Evolutionary conservation across 2,113 vertebrate species (phyloP).

Genomic region (Amazona vittata): DNA sequence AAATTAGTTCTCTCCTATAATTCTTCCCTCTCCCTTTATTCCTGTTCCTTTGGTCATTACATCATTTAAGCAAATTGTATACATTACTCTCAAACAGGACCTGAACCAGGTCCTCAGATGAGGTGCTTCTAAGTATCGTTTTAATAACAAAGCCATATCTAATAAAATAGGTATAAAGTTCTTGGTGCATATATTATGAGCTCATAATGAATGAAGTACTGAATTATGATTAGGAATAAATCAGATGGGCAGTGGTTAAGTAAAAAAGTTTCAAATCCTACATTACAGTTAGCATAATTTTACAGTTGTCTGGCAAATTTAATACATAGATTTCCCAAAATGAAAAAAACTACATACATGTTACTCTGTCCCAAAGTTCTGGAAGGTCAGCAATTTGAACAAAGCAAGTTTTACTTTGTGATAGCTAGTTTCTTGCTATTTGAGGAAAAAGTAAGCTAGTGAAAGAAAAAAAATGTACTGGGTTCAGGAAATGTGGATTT

Average conservation of each 20-base stretch:
- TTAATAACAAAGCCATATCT: not conserved
- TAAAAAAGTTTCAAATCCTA: not conserved
- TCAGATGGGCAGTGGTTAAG: not conserved
- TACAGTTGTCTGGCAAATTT: not conserved
- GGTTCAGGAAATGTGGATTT: not conserved
- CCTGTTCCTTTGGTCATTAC: not conserved
- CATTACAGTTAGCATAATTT: not conserved
- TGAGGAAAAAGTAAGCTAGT: not conserved
- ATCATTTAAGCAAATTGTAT: not conserved
- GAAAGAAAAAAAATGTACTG: not conserved
- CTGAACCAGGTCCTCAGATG: not conserved
- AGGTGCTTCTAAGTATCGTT: not conserved
- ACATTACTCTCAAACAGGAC: not conserved
- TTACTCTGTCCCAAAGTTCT: not conserved
- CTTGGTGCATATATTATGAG: rapidly evolving
- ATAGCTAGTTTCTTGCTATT: not conserved
- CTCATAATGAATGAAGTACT: not conserved
- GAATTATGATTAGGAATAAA: not conserved
- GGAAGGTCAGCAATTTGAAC: not conserved
- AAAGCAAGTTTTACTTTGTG: not conserved
- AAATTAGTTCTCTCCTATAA: not conserved
- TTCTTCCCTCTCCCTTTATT: not conserved
- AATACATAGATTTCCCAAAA: not conserved
- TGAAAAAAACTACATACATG: not conserved
- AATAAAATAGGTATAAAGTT: not conserved